Percentiles rank a stretch among this genome's conserved stretches.
These are phyloP conservation scores for Drosophila vallismaia DNA, from an alignment of 2,888 invertebrate genomes.

Conservation along the genomic window DNA sequence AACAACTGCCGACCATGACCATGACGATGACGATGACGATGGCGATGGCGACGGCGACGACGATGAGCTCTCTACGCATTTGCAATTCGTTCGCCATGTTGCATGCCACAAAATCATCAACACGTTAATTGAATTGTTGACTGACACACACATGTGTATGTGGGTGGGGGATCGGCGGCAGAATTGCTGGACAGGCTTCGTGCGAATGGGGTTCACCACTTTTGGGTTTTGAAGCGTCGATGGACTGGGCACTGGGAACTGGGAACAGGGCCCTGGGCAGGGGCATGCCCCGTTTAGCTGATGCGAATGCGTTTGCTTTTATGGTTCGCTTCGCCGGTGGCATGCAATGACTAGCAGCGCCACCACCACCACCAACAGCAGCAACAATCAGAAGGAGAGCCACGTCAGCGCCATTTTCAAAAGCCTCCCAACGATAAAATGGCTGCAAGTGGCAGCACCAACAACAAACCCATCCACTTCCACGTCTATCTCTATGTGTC, in stretches of 20 bases:
- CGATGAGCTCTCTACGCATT: conserved; percentile 26
- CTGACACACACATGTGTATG: conserved; percentile 64
- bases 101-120: conserved; percentile 81
- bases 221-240: conserved; percentile 11
- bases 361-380: conserved; percentile 9
- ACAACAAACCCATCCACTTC: conserved; percentile 17
- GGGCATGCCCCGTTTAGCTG: conserved; percentile 43
- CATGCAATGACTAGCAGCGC: conserved; percentile 67
- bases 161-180: background rate
- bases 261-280: no score
- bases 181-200: conserved; percentile 39
- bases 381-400: conserved; percentile 24
- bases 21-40: background rate
- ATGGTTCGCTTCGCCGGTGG: conserved; percentile 69
- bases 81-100: conserved; percentile 65
- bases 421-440: conserved; percentile 66
- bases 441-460: conserved; percentile 64
- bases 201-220: conserved; percentile 54
- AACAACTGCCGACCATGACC: background rate
- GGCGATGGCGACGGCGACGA: background rate
- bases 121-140: conserved; percentile 83
- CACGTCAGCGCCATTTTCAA: conserved; percentile 72
- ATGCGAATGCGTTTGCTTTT: conserved; percentile 74
- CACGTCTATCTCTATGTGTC: conserved; percentile 25
- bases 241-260: background rate